Evolutionary conservation across 2,797 vertebrate genomes (phyloP).

Genomic region (Protosalanx chinensis): DNA sequence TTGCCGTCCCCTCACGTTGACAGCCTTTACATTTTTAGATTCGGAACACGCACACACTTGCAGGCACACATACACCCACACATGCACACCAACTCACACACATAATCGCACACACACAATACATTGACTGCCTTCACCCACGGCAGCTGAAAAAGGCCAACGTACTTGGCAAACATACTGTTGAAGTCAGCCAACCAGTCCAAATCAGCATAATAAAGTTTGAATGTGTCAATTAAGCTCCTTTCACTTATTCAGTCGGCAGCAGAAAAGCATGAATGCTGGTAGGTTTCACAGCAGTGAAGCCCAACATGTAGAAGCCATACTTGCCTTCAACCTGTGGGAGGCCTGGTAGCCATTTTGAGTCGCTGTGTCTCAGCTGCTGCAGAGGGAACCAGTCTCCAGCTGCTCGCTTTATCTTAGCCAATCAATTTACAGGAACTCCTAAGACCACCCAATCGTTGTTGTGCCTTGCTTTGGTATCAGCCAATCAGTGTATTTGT

Average conservation of each 20-base stretch:
- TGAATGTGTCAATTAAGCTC: constrained; percentile 18
- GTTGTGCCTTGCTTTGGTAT: constrained; percentile 48
- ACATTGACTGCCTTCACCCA: constrained; percentile 40
- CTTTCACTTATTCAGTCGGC: neutral
- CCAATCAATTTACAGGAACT: constrained; percentile 66
- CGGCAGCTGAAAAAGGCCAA: constrained; percentile 51
- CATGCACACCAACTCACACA: neutral
- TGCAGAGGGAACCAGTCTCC: constrained; percentile 47
- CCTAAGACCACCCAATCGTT: constrained; percentile 47
- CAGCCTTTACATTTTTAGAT: constrained; percentile 66
- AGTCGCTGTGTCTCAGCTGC: constrained; percentile 25
- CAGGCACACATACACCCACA: constrained; percentile 33
- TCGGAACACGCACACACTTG: constrained; percentile 53
- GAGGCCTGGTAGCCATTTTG: constrained; percentile 59
- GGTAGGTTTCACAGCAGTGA: neutral
- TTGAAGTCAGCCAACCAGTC: neutral
- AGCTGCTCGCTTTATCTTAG: constrained; percentile 45
- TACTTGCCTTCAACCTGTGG: constrained; percentile 50
- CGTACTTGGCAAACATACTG: constrained; percentile 8
- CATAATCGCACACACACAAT: constrained; percentile 10
- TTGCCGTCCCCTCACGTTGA: constrained; percentile 66
- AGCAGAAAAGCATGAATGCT: neutral
- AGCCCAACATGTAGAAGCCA: neutral
- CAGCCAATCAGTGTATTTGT: constrained; percentile 70
- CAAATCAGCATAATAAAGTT: constrained; percentile 21